phyloP scores from a whole-genome alignment of 1,140 invertebrate genomes.

The Papilio machaon region DNA sequence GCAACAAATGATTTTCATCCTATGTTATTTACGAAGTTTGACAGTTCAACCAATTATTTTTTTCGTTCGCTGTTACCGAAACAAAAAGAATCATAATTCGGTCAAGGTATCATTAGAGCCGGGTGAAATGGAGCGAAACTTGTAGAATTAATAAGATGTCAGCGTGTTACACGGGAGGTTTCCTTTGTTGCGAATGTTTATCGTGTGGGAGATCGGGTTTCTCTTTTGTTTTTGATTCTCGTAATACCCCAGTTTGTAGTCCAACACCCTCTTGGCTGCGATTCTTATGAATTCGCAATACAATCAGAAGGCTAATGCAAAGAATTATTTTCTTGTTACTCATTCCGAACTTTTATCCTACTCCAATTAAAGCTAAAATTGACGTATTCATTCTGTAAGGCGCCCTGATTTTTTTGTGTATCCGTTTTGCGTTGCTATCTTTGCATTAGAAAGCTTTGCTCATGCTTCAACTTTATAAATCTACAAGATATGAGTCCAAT shows the following conservation, averaged over 20 bases:
- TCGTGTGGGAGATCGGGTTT: constrained; percentile 45
- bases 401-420: background rate
- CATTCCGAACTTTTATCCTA: background rate
- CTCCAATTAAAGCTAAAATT: background rate
- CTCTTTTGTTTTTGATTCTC: constrained; percentile 24
- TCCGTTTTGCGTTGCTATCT: background rate
- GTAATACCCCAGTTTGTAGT: constrained; percentile 3
- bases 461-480: background rate
- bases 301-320: background rate
- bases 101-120: constrained; percentile 62
- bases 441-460: background rate
- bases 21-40: background rate
- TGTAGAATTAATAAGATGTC: constrained; percentile 41
- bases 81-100: constrained; percentile 50
- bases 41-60: background rate
- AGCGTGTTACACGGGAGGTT: constrained; percentile 55
- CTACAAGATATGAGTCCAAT: background rate
- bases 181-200: constrained; percentile 45
- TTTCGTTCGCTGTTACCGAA: background rate
- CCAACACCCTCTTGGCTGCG: background rate
- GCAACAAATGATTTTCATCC: background rate
- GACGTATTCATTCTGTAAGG: background rate
- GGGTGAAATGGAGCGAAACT: constrained; percentile 56
- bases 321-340: background rate
- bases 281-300: constrained; percentile 19